phyloP scores from a whole-genome alignment of 2,797 vertebrate species.

The Tragopan temminckii region DNA sequence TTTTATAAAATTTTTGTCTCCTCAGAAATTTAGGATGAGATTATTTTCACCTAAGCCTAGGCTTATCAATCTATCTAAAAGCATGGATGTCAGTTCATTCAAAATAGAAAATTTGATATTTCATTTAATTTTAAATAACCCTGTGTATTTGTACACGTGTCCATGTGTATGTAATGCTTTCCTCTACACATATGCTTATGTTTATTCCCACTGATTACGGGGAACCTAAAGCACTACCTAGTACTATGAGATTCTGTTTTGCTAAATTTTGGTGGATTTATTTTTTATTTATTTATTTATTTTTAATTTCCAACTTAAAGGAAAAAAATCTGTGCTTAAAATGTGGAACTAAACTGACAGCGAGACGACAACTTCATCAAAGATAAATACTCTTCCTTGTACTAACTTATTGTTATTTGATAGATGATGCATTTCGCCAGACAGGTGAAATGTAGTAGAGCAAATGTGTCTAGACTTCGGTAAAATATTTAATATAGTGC shows the following conservation, averaged over 20 bases:
- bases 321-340: neutral
- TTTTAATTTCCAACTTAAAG: neutral
- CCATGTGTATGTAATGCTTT: neutral
- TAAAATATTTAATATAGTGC: slow-evolving; percentile 25
- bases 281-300: too few species aligned
- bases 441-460: neutral
- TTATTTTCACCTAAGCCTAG: neutral
- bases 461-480: neutral
- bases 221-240: neutral
- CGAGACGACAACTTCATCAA: neutral
- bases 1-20: neutral
- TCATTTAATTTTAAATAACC: neutral
- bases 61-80: neutral
- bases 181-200: neutral
- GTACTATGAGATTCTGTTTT: neutral
- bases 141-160: neutral
- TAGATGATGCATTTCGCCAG: slow-evolving; percentile 1
- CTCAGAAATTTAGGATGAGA: neutral
- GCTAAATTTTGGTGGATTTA: neutral
- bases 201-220: neutral
- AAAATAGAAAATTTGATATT: neutral
- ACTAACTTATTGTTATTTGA: neutral
- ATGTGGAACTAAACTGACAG: neutral
- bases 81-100: neutral
- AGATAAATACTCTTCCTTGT: neutral